These are phyloP conservation scores for Sebastes nivosus DNA, from an alignment of 2,797 vertebrate species.

Conservation along the genomic window DNA sequence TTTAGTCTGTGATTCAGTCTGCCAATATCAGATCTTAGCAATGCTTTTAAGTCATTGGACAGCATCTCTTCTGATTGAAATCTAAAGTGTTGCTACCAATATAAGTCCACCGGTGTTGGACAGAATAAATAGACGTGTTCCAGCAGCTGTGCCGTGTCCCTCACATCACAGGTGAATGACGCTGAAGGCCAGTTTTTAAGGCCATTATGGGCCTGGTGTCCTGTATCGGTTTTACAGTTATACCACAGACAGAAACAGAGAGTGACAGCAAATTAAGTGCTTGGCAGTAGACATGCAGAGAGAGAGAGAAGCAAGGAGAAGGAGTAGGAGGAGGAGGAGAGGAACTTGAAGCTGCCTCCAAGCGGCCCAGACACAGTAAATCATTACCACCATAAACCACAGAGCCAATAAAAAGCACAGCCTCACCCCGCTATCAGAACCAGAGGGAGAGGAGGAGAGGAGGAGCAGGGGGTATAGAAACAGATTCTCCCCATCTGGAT, in stretches of 20 bases:
- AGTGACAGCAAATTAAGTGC: slow-evolving; percentile 70
- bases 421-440: slow-evolving; percentile 80
- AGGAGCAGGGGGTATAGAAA: slow-evolving; percentile 70
- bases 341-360: slow-evolving; percentile 75
- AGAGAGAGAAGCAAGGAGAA: slow-evolving; percentile 5
- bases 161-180: slow-evolving; percentile 30
- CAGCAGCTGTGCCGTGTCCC: slow-evolving; percentile 11
- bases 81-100: not conserved
- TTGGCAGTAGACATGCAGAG: slow-evolving; percentile 41
- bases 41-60: not conserved
- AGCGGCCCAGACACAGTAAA: slow-evolving; percentile 80
- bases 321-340: slow-evolving; percentile 46
- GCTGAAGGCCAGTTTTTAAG: slow-evolving; percentile 39
- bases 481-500: slow-evolving; percentile 85
- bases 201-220: slow-evolving; percentile 11
- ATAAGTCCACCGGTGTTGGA: not conserved
- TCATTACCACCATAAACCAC: slow-evolving; percentile 82
- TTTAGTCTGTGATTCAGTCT: not conserved
- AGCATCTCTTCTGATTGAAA: not conserved
- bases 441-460: slow-evolving; percentile 66
- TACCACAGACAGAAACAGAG: slow-evolving; percentile 50
- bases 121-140: not conserved
- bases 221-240: slow-evolving; percentile 51
- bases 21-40: not conserved
- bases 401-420: slow-evolving; percentile 81